Evolutionary conservation across 2,113 vertebrate species (phyloP).

Genomic region (Phylloscopus trochiloides): DNA sequence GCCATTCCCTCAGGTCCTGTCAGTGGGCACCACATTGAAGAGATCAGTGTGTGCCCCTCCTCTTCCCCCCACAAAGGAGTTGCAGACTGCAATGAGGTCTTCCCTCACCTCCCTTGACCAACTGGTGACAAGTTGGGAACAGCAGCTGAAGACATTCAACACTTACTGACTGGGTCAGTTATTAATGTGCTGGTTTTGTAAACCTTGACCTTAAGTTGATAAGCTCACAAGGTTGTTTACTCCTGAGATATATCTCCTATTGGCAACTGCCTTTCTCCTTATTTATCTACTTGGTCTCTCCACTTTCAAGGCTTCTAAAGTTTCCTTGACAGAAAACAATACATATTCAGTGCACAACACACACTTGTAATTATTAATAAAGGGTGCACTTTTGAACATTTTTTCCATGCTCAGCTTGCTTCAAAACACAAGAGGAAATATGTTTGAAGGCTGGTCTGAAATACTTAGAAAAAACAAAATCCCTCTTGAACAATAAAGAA

Average conservation of each 20-base stretch:
- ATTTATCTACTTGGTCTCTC: neutral
- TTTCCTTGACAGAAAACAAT: slow-evolving; percentile 21
- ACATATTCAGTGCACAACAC: neutral
- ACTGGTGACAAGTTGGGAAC: neutral
- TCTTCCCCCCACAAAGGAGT: neutral
- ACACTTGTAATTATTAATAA: neutral
- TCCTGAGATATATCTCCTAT: neutral
- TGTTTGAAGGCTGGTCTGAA: neutral
- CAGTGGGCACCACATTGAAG: neutral
- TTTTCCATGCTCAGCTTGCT: neutral
- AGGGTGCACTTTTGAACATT: neutral
- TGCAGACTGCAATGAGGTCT: neutral
- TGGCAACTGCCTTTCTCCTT: neutral
- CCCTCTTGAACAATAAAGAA: neutral
- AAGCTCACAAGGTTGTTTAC: neutral
- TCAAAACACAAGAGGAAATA: neutral
- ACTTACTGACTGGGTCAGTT: neutral
- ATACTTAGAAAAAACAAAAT: neutral
- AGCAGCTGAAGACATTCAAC: neutral
- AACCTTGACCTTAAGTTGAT: neutral
- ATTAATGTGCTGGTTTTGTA: neutral
- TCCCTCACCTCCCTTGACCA: neutral
- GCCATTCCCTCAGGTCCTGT: neutral
- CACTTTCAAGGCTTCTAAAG: neutral
- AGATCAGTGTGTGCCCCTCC: neutral